Evolutionary conservation across 2,888 invertebrate genomes (phyloP).

Genomic region (Hydroisotoma schaefferi): DNA sequence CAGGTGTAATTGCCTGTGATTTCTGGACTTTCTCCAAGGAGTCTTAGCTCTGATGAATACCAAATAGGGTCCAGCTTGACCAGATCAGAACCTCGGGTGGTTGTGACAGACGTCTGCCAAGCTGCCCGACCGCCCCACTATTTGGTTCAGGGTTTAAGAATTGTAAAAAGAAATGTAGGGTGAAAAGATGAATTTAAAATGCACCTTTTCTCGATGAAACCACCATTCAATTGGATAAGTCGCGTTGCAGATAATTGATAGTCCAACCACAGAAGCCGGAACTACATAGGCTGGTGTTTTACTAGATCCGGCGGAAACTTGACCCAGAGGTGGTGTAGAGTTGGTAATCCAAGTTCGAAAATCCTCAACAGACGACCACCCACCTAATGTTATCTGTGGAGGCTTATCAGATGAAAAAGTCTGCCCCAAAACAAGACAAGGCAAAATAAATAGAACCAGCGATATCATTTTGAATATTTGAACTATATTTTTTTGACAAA

Average conservation of each 20-base stretch:
- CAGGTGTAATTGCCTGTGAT: slow-evolving; percentile 39
- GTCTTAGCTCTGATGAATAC: slow-evolving; percentile 29
- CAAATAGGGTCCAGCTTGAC: slow-evolving; percentile 13
- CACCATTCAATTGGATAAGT: slow-evolving; percentile 34
- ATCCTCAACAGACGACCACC: slow-evolving; percentile 22
- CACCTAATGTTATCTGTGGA: slow-evolving; percentile 23
- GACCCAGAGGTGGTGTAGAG: slow-evolving; percentile 13
- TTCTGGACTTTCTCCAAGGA: slow-evolving; percentile 23
- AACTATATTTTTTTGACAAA: not conserved
- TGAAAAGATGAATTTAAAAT: not conserved
- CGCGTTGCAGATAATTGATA: slow-evolving; percentile 32
- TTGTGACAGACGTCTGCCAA: slow-evolving; percentile 21
- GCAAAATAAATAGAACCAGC: not conserved
- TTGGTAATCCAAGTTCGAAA: slow-evolving; percentile 23
- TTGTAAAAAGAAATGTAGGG: not conserved
- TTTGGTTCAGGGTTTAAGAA: not conserved
- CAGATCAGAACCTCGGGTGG: slow-evolving; percentile 22
- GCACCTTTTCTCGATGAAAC: slow-evolving; percentile 29
- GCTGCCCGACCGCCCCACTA: slow-evolving; percentile 23
- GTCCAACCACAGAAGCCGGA: slow-evolving; percentile 12
- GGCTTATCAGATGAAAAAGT: not conserved
- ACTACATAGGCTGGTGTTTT: slow-evolving; percentile 5
- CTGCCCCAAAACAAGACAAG: too few species aligned
- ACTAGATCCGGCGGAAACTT: not conserved
- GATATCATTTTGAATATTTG: not conserved